Percentiles rank a stretch among this genome's conserved stretches.
Evolutionary conservation across 2,888 invertebrate species (phyloP).

Genomic region (Hemicrepidius hirtus): DNA sequence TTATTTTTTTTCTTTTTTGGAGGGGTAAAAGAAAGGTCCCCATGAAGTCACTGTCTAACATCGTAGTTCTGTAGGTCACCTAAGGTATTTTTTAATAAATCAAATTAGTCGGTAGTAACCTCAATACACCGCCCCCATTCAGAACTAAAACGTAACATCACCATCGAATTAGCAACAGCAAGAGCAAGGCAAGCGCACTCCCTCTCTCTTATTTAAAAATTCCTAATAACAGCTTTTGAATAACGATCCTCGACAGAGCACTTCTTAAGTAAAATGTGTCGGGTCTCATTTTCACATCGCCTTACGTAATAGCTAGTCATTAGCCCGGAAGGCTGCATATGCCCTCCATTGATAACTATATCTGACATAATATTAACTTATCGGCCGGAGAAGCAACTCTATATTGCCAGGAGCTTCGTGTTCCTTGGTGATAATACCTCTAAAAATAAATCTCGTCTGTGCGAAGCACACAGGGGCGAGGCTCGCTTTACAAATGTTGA

Average conservation of each 20-base stretch:
- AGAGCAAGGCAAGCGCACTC: no score
- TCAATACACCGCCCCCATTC: slow-evolving; percentile 17
- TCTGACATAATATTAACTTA: slow-evolving; percentile 40
- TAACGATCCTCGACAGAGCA: slow-evolving; percentile 3
- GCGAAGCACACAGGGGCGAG: slow-evolving; percentile 9
- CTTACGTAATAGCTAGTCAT: slow-evolving; percentile 36
- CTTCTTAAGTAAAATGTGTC: slow-evolving; percentile 4
- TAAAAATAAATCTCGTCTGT: slow-evolving; percentile 36
- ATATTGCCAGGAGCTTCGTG: slow-evolving; percentile 37
- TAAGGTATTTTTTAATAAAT: no score
- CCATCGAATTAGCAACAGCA: slow-evolving; percentile 11
- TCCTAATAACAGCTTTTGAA: slow-evolving; percentile 26
- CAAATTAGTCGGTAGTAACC: no score
- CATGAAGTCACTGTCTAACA: no score
- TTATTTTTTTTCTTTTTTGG: no score
- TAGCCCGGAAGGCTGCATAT: slow-evolving; percentile 30
- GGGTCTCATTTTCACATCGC: slow-evolving; percentile 27
- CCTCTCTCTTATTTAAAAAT: slow-evolving; percentile 9
- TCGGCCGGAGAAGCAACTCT: slow-evolving; percentile 35
- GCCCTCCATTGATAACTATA: slow-evolving; percentile 40
- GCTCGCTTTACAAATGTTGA: slow-evolving; percentile 14
- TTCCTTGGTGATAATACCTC: slow-evolving; percentile 36
- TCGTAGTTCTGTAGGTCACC: no score
- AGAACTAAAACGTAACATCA: neutral
- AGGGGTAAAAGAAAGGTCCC: no score